Base-by-base conservation (phyloP, 2,113 vertebrate genomes). In the Galeopterus variegatus region DNA sequence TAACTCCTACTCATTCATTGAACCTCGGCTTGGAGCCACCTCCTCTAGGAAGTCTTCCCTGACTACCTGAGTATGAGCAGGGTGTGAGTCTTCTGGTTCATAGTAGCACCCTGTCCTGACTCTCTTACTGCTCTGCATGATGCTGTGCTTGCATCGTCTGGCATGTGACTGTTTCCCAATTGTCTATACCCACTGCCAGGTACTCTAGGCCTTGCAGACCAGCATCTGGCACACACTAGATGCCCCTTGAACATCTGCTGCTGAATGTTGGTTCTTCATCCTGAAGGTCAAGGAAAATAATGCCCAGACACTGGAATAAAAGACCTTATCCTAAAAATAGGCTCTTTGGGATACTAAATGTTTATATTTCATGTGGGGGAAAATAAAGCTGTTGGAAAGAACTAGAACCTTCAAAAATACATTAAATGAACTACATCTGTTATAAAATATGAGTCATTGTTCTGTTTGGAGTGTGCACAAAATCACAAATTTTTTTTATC, bases 291-390 rank as follows among this genome's bases (percentile, higher is more conserved):
- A 95, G 33, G 41, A 90, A 94, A 70, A 56, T 31, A 41, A 72
- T 67, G 12, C 5, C 48, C 48, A 90, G 31, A 76, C 18, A 19
- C 7, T 54, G 50, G 28, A 72, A 31, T 94, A 10, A 88, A 76
- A 88, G 70, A 23, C 14, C n/a, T 65, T 70, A 45, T 88, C 65
- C 73, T 96, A 31, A 96, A 88, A 95, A 70, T 28, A 85, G 19
- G 54, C 6, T 79, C 21, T 79, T 93, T 91, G 9, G n/a, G 50
- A 36, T 73, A 80, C n/a, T 45, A 79, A 24, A 18, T 81, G 13
- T 82, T 85, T 80, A 48, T 80, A 75, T 83, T 90, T 48, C 26
- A 69, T 13, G 10, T 11, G 8, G 18, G 14, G 60, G 8, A 65
- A 62, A 17, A 75, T 58, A 86, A 41, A 72, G 36, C n/a, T 93